A percentile compares a stretch with the other conserved stretches of the same genome.
These are phyloP conservation scores for Drosophila nigricruria DNA, from an alignment of 2,888 invertebrate genomes.

Conservation along the genomic window DNA sequence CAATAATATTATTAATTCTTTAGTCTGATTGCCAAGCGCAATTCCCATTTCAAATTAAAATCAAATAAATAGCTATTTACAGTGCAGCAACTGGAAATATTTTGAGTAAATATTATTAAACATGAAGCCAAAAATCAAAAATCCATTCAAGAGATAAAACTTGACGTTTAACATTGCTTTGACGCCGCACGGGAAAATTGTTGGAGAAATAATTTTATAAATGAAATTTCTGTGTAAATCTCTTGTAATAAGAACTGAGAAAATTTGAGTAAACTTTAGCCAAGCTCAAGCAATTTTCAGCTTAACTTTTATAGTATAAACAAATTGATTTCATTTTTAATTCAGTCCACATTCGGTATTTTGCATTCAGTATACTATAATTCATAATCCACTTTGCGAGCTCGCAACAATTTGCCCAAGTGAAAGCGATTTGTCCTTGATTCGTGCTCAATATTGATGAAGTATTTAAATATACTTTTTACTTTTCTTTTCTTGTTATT, in stretches of 20 bases:
- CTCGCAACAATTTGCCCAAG: not conserved
- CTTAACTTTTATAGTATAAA: not conserved
- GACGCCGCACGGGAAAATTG: no score
- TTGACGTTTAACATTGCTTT: constrained; percentile 3
- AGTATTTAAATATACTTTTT: constrained; percentile 1
- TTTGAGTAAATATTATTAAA: not conserved
- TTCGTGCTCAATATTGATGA: not conserved
- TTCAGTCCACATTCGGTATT: constrained; percentile 3
- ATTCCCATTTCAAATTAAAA: constrained; percentile 4
- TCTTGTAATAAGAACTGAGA: not conserved
- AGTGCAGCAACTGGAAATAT: not conserved
- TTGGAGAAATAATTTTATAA: not conserved
- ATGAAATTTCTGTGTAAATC: not conserved
- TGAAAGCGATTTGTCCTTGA: constrained; percentile 13
- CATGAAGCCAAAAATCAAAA: not conserved
- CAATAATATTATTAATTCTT: constrained; percentile 26
- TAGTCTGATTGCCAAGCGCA: constrained; percentile 19
- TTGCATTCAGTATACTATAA: not conserved
- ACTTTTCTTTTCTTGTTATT: no score
- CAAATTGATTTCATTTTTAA: constrained; percentile 7
- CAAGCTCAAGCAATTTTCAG: not conserved
- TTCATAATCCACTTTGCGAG: not conserved
- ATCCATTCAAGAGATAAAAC: not conserved
- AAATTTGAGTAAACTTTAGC: not conserved
- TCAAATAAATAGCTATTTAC: constrained; percentile 12